Percentiles rank a stretch among this genome's conserved stretches.
Evolutionary conservation across 2,113 vertebrate species (phyloP).

Genomic region (Lutjanus erythropterus): DNA sequence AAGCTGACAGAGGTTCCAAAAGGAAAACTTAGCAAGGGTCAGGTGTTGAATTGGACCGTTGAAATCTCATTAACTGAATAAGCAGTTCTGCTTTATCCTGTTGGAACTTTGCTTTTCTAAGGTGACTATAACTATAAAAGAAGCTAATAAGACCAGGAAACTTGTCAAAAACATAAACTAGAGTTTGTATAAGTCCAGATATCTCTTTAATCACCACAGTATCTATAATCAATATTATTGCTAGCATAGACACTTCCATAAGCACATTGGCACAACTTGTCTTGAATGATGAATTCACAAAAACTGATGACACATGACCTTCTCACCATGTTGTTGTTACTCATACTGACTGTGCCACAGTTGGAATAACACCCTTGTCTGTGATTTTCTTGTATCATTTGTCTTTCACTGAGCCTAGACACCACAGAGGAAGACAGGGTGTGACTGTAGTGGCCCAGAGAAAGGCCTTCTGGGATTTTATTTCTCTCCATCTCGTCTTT

Average conservation of each 20-base stretch:
- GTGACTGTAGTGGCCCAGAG: conserved; percentile 16
- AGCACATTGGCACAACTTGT: background rate
- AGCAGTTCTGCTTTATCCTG: background rate
- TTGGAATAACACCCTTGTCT: conserved; percentile 31
- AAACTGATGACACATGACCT: conserved; percentile 34
- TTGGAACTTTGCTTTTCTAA: background rate
- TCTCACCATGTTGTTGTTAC: conserved; percentile 32
- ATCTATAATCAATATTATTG: background rate
- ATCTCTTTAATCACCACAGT: background rate
- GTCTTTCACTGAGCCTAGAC: conserved; percentile 29
- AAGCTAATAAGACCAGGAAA: background rate
- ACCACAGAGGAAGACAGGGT: conserved; percentile 24
- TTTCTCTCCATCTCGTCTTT: background rate
- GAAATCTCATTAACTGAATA: background rate
- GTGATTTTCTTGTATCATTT: conserved; percentile 57
- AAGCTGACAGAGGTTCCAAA: no score
- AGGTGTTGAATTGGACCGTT: background rate
- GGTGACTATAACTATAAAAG: background rate
- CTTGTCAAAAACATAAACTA: background rate
- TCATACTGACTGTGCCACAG: conserved; percentile 20
- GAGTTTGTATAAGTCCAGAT: background rate
- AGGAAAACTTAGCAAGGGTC: no score
- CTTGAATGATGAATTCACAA: conserved; percentile 19
- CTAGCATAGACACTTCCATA: background rate
- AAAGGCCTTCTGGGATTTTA: conserved; percentile 8